phyloP scores from a whole-genome alignment of 2,888 invertebrate genomes.

The Polydrusus cervinus region DNA sequence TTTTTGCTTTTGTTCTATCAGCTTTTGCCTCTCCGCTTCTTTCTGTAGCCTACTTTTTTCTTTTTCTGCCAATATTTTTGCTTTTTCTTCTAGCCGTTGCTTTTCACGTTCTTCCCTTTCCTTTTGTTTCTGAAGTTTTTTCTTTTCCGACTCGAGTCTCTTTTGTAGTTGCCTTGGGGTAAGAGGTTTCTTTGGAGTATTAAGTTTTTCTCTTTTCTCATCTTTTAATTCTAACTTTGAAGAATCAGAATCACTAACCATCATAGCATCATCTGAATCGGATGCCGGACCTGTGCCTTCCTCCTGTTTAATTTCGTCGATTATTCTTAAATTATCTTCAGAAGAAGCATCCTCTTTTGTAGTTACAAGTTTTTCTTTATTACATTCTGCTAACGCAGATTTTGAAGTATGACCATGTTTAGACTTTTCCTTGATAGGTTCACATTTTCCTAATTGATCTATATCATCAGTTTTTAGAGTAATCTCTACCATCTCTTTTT shows the following conservation, averaged over 20 bases:
- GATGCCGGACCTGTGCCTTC: background rate
- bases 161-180: conserved; percentile 72
- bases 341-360: too few relatives aligned
- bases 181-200: conserved; percentile 61
- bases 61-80: conserved; percentile 73
- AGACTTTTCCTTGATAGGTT: too few relatives aligned
- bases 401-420: too few relatives aligned
- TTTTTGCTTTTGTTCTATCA: conserved; percentile 69
- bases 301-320: background rate
- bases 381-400: too few relatives aligned
- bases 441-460: too few relatives aligned
- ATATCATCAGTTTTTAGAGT: too few relatives aligned
- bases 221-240: conserved; percentile 31
- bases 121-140: conserved; percentile 67
- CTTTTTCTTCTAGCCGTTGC: conserved; percentile 71
- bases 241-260: conserved; percentile 11
- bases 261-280: background rate
- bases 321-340: background rate
- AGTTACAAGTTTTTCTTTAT: too few relatives aligned
- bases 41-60: conserved; percentile 65
- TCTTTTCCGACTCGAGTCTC: conserved; percentile 67
- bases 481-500: too few relatives aligned
- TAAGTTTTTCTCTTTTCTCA: conserved; percentile 40
- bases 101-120: conserved; percentile 70
- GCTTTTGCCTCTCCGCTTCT: conserved; percentile 66